phyloP scores from a whole-genome alignment of 1,140 invertebrate species.

The Magallana ariakensis region DNA sequence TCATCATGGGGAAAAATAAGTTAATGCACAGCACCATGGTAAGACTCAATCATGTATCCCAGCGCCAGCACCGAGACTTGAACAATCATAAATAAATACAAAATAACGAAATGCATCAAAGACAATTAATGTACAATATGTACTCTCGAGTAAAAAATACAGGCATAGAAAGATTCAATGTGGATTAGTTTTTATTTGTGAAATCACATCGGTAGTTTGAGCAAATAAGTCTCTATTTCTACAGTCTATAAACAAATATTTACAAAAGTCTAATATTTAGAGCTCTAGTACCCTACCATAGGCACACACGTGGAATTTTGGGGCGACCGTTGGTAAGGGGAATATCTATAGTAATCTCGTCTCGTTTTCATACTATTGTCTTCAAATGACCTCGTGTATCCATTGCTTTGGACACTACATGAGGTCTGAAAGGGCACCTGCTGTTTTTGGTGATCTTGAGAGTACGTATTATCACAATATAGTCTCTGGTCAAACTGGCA shows the following conservation, averaged over 20 bases:
- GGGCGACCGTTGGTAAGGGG: background rate
- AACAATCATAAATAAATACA: slow-evolving; percentile 9
- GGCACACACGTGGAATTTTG: background rate
- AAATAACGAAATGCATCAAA: slow-evolving; percentile 15
- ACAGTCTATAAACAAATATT: background rate
- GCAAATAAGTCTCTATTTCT: background rate
- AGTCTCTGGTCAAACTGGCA: slow-evolving; percentile 22
- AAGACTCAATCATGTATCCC: background rate
- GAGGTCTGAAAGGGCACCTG: slow-evolving; percentile 1
- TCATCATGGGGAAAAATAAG: background rate
- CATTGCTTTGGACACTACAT: background rate
- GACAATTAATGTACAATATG: background rate
- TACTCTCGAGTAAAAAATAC: slow-evolving; percentile 1
- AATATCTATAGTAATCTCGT: slow-evolving; percentile 29
- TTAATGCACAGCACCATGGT: slow-evolving; percentile 31
- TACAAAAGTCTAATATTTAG: background rate
- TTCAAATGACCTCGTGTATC: slow-evolving; percentile 9
- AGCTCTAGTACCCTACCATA: background rate
- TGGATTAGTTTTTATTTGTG: slow-evolving; percentile 4
- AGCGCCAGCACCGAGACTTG: slow-evolving; percentile 14
- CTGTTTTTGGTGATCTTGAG: slow-evolving; percentile 5
- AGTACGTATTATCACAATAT: background rate
- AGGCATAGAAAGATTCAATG: background rate
- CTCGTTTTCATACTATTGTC: slow-evolving; percentile 17
- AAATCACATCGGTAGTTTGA: slow-evolving; percentile 11